Evolutionary conservation across 2,888 invertebrate species (phyloP), one percentile per base, ranked within the genome.

Genomic region (Hoplodrina ambigua): DNA sequence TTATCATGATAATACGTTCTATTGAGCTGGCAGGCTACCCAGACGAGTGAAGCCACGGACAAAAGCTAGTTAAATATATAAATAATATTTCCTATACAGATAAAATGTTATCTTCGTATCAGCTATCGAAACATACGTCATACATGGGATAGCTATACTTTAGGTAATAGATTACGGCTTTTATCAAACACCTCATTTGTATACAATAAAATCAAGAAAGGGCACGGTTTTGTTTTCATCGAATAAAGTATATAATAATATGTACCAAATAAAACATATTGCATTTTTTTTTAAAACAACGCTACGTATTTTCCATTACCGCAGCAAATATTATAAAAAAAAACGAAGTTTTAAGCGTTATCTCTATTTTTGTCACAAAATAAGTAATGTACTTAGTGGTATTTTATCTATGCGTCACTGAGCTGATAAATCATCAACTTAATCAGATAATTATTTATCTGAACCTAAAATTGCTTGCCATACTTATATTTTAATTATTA

Each of bases 391-490:
- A 56, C 1, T 67, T 52, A 52, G 13, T 50, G 5, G 11, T 30
- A 13, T 54, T 49, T 50, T 57, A 53, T 53, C 33, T 53, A 57
- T 78, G 52, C 57, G 15, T 71, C 33, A 78, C 4, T 11, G 49
- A 30, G 25, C 54, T 17, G 25, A 71, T 71, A 57, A 58, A 4
- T 54, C 19, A 71, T 61, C 61, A 53, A 61, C 37, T 30, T 11
- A 54, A 78, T 61, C 72, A 71, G 78, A 57, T 71, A 78, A 50
- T 0, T 60, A 73, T 58, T 57, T 68, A 55, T 33, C 20, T 20
- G 11, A 46, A 17, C 17, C 13, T 50, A 19, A 56, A 52, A 30
- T 41, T 37, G n/a, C 19, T 61, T 7, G 20, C 19, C 17, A 11
- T 56, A 33, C 52, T 30, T 50, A 52, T 52, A 44, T 57, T 57